These are phyloP conservation scores for Vulpes vulpes DNA, from an alignment of 2,113 vertebrate genomes.

Conservation along the genomic window DNA sequence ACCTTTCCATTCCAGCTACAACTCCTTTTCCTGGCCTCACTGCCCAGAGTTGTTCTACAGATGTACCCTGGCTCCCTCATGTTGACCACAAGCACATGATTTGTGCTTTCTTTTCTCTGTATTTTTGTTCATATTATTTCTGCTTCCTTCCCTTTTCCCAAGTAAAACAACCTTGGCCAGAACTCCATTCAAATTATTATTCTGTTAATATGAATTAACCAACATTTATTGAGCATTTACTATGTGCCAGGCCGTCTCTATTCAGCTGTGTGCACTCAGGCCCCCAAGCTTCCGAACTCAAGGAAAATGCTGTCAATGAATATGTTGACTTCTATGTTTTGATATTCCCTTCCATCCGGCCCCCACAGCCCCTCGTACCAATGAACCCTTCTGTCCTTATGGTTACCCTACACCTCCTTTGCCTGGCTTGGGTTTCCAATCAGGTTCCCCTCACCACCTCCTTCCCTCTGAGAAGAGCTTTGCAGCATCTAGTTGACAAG, in stretches of 20 bases:
- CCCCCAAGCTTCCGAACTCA: neutral
- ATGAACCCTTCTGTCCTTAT: neutral
- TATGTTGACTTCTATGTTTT: neutral
- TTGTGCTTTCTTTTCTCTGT: neutral
- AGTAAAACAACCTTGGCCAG: neutral
- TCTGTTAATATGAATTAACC: neutral
- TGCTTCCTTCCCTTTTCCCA: neutral
- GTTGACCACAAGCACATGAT: neutral
- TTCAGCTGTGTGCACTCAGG: neutral
- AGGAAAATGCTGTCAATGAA: neutral
- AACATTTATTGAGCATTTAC: neutral
- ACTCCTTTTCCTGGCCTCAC: neutral
- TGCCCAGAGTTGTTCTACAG: neutral
- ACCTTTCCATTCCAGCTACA: neutral
- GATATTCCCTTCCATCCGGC: neutral
- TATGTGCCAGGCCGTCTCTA: neutral
- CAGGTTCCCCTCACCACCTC: neutral
- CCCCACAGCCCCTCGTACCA: neutral
- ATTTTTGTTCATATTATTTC: neutral
- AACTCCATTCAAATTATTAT: neutral
- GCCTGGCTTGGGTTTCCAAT: neutral
- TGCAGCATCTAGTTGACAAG: neutral
- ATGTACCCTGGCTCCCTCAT: neutral
- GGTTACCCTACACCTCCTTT: neutral
- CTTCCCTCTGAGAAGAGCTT: neutral